Evolutionary conservation across 2,888 invertebrate genomes (phyloP).

Genomic region (Dromius quadrimaculatus): DNA sequence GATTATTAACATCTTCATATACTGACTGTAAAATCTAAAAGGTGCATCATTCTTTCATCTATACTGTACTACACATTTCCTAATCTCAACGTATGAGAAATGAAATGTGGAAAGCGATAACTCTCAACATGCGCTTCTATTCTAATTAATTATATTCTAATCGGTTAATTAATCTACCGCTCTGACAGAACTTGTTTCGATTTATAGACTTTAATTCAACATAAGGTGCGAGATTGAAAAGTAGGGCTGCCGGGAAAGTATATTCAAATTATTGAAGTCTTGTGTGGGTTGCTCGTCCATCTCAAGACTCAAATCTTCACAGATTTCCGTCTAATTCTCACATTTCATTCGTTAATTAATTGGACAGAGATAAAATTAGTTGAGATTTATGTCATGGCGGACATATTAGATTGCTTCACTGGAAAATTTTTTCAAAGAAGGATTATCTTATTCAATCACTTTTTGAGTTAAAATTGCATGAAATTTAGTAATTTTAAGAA

Average conservation of each 20-base stretch:
- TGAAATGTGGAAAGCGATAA: constrained; percentile 27
- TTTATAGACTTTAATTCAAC: constrained; percentile 45
- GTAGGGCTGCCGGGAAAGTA: constrained; percentile 28
- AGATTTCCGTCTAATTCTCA: constrained; percentile 32
- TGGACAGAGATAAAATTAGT: constrained; percentile 50
- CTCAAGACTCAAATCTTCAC: constrained; percentile 7
- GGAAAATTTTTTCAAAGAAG: background rate
- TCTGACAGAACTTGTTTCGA: constrained; percentile 42
- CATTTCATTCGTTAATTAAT: constrained; percentile 50
- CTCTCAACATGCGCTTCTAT: constrained; percentile 37
- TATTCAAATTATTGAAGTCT: background rate
- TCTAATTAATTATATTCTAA: constrained; percentile 49
- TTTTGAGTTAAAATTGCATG: too few species aligned
- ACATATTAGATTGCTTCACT: constrained; percentile 13
- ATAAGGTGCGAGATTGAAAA: constrained; percentile 30
- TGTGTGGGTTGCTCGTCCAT: constrained; percentile 38
- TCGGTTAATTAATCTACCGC: constrained; percentile 47
- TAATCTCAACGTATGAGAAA: too few species aligned
- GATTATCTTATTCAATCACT: background rate
- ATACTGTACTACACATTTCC: too few species aligned
- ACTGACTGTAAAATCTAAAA: too few species aligned
- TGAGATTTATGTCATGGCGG: constrained; percentile 47
- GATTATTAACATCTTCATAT: too few species aligned
- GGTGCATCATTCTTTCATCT: too few species aligned
- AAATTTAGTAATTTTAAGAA: too few species aligned